Base-by-base conservation (phyloP, 2,888 invertebrate species). In the Dryocosmus kuriphilus region DNA sequence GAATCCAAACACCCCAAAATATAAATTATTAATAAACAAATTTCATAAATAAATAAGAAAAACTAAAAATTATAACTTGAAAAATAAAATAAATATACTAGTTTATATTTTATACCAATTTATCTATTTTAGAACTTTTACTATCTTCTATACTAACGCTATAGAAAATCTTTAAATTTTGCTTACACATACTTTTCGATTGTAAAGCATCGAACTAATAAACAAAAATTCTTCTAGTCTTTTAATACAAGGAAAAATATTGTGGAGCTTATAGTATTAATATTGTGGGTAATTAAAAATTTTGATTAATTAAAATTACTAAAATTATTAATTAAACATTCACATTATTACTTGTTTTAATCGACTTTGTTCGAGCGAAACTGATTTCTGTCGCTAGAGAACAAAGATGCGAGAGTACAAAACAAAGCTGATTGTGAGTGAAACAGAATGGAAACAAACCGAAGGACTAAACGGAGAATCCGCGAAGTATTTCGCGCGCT, bases 401-500 rank as follows among this genome's bases (percentile, higher is more conserved):
- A 6, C n/a, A 9, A 51, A 51, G 46, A 51, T 55, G 41, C n/a
- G 16, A 74, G 55, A 32, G 55, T 55, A 57, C 46, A 74, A 30
- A 74, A 74, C n/a, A 51, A n/a, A n/a, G 51, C 51, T 51, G n/a
- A 51, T n/a, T n/a, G 51, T 51, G 2, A 74, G 32, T 32, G 57
- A 57, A 57, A 57, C 74, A 55, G 30, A 41, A 74, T 57, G 75
- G n/a, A 60, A 60, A 62, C 38, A 62, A 75, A 46, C 62, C 22
- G 19, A 62, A 62, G 62, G 32, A 75, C 74, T 27, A 74, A 75
- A 65, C 27, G 51, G 67, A 65, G 65, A 78, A 83, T 79, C 77
- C 81, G 71, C 79, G 79, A 80, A 81, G 83, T 86, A 83, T 86
- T 86, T 86, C 86, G 77, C 82, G 86, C 78, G 85, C 83, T 82